Evolutionary conservation across 2,888 invertebrate species (phyloP), one percentile per base, ranked within the genome.

Genomic region (Agrotis ipsilon): DNA sequence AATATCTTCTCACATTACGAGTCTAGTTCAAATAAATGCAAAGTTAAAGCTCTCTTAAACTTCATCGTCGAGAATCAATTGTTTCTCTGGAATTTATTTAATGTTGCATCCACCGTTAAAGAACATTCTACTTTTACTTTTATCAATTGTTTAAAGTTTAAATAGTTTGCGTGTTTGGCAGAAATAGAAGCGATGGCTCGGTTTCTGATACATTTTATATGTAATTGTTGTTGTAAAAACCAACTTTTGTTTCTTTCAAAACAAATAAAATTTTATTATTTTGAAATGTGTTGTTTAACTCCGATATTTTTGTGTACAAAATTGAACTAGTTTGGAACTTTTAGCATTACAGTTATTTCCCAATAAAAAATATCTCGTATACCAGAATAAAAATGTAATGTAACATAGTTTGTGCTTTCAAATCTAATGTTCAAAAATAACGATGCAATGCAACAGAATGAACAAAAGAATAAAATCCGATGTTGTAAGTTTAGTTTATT

Each of bases 31-130:
- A 68, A 73, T 73, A 77, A 70, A 81, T 65, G 69, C 45, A 65
- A 80, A 81, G 66, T 76, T 68, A 81, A 76, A 70, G 61, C 78
- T 59, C 68, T 55, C 68, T 81, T 59, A 81, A 73, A 68, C 66
- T 67, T 80, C 77, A 80, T 73, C 24, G 68, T 14, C 27, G 14
- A 54, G 55, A 60, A 63, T 63, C 75, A 64, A 80, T 80, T 68
- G 73, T 65, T 77, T 62, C 57, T 51, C 49, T 9, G 45, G 24
- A 66, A 66, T 80, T 74, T 59, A 70, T 54, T 51, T 64, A 24
- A 55, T 59, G 9, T 78, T 45, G 19, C 54, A 57, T 16, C 18
- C 14, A 27, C 27, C 21, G 49, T 57, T 43, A 70, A 57, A 32
- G 48, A 54, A 58, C 9, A 51, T 27, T n/a, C n/a, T 58, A 21